Conservation (phyloP, 2,113 vertebrate genomes). For the Pluvialis apricaria region DNA sequence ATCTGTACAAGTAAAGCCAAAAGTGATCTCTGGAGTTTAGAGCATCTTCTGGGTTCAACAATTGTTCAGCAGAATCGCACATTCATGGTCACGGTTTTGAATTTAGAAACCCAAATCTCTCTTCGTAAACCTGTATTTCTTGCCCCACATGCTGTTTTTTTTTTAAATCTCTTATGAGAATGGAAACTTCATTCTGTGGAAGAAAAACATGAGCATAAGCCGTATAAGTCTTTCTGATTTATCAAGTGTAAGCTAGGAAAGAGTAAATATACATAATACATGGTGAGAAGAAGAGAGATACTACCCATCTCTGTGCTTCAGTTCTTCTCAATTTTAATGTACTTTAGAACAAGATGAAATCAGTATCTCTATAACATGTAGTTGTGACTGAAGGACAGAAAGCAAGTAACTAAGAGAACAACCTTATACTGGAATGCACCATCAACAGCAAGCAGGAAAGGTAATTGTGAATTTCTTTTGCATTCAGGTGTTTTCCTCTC, state of each 20-base stretch:
- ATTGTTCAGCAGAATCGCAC: accelerated
- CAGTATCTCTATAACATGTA: neutral
- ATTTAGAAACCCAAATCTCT: neutral
- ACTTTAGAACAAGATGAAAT: neutral
- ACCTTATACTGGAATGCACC: neutral
- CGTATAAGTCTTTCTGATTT: neutral
- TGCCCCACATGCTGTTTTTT: neutral
- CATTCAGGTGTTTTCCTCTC: neutral
- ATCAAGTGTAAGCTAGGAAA: neutral
- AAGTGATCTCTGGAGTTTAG: neutral
- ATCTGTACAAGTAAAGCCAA: neutral
- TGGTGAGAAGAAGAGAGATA: neutral
- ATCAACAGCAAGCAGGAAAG: neutral
- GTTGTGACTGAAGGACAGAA: neutral
- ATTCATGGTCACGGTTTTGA: neutral
- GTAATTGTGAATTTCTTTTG: neutral
- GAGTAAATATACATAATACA: neutral
- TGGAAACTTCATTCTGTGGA: neutral
- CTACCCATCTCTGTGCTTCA: neutral
- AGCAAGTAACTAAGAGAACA: neutral
- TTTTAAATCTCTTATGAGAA: neutral
- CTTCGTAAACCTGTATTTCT: neutral
- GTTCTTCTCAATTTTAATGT: neutral
- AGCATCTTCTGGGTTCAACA: neutral
- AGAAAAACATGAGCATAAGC: neutral